phyloP scores from a whole-genome alignment of 2,113 vertebrate genomes.

The Entosphenus tridentatus region DNA sequence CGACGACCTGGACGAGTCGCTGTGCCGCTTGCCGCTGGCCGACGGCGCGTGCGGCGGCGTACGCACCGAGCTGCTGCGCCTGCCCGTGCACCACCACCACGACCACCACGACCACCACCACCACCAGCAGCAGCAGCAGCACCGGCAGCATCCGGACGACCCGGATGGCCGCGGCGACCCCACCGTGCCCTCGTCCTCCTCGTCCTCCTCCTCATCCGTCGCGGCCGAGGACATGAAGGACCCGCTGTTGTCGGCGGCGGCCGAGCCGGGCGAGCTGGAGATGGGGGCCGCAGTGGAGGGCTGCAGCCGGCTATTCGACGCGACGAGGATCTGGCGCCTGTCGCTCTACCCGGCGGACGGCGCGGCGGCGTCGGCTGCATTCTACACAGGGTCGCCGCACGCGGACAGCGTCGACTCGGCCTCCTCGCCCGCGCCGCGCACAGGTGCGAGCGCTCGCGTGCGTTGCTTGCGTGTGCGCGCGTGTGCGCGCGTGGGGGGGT shows the following conservation, averaged over 20 bases:
- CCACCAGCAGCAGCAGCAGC: too few species aligned
- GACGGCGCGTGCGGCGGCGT: background rate
- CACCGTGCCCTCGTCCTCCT: too few species aligned
- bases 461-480: too few species aligned
- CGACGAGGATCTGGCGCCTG: constrained; percentile 4
- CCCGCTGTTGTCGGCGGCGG: constrained; percentile 2
- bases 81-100: too few species aligned
- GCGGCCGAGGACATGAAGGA: background rate
- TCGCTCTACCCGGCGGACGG: constrained; percentile 4
- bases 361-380: background rate
- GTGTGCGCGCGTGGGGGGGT: too few species aligned
- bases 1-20: background rate
- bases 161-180: background rate
- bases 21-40: background rate
- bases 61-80: background rate
- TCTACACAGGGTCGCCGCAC: background rate
- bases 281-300: background rate
- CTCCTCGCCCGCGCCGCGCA: background rate
- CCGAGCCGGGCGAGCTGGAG: background rate
- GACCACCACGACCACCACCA: too few species aligned
- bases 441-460: too few species aligned
- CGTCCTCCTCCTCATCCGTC: too few species aligned
- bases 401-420: background rate
- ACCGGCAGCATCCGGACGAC: background rate
- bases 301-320: constrained; percentile 1